A percentile compares a stretch with the other conserved stretches of the same genome.
These are phyloP conservation scores for Aphelinus atriplicis DNA, from an alignment of 1,140 invertebrate species.

Conservation along the genomic window DNA sequence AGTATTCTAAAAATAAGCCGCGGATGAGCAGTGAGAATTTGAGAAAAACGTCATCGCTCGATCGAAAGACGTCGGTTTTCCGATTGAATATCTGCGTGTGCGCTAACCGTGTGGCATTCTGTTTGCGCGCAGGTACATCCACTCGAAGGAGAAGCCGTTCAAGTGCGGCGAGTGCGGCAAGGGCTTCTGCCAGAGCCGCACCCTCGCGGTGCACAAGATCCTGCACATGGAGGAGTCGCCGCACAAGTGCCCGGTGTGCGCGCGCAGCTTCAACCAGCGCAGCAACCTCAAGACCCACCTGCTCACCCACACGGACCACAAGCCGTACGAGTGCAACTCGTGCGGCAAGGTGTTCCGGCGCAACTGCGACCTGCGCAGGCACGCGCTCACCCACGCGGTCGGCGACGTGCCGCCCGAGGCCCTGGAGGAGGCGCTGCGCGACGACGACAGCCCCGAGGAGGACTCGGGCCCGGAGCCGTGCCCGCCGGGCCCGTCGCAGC, in stretches of 20 bases:
- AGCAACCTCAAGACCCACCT: slow-evolving; percentile 93
- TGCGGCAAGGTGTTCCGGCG: slow-evolving; percentile 89
- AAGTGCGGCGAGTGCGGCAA: slow-evolving; percentile 96
- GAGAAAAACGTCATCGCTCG: too few relatives aligned
- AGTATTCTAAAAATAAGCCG: too few relatives aligned
- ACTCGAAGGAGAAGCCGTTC: slow-evolving; percentile 97
- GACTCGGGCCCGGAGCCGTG: slow-evolving; percentile 54
- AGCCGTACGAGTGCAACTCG: slow-evolving; percentile 91
- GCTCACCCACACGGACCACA: slow-evolving; percentile 94
- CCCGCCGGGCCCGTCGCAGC: slow-evolving; percentile 55
- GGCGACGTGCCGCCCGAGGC: slow-evolving; percentile 80
- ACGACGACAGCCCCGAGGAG: slow-evolving; percentile 70
- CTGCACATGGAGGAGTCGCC: slow-evolving; percentile 92
- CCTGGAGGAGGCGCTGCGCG: slow-evolving; percentile 72
- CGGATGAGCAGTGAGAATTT: too few relatives aligned
- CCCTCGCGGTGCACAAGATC: slow-evolving; percentile 92
- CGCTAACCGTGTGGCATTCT: too few relatives aligned
- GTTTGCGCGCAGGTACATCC: slow-evolving; percentile 84
- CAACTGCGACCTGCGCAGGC: slow-evolving; percentile 85
- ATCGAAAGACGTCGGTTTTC: too few relatives aligned
- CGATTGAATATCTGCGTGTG: too few relatives aligned
- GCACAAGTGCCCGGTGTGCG: slow-evolving; percentile 91
- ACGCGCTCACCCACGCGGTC: slow-evolving; percentile 86
- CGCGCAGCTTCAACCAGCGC: slow-evolving; percentile 88
- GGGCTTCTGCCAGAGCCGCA: slow-evolving; percentile 95